Evolutionary conservation across 2,888 invertebrate species (phyloP).

Genomic region (Hirudinaria manillensis): DNA sequence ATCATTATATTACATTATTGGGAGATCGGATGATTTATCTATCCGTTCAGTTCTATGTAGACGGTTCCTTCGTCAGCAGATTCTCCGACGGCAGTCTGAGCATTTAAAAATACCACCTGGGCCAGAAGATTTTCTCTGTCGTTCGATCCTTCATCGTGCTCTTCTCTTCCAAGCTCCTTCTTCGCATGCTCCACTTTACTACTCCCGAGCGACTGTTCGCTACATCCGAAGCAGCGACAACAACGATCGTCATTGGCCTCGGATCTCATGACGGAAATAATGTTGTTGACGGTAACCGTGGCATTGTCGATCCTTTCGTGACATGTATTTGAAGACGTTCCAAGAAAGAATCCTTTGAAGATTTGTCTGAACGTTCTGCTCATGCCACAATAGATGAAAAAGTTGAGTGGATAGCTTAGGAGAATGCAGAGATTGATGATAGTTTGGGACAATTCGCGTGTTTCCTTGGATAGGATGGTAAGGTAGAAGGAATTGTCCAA

Average conservation of each 20-base stretch:
- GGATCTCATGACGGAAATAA: neutral
- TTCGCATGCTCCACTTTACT: neutral
- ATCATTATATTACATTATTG: too few relatives aligned
- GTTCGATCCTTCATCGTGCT: neutral
- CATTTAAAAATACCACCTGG: neutral
- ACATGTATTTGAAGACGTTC: neutral
- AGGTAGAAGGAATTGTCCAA: conserved; percentile 55
- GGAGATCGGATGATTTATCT: too few relatives aligned
- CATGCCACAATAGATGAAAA: conserved; percentile 93
- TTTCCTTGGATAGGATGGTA: conserved; percentile 5
- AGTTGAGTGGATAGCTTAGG: conserved; percentile 83
- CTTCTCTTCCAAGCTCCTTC: neutral
- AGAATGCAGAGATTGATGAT: conserved; percentile 86
- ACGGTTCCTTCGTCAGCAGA: neutral
- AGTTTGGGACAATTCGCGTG: conserved; percentile 41
- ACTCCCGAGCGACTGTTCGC: neutral
- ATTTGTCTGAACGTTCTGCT: conserved; percentile 86
- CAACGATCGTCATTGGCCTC: neutral
- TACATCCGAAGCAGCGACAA: neutral
- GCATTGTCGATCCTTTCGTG: neutral
- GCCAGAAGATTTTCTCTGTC: conserved; percentile 7
- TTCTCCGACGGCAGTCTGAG: neutral
- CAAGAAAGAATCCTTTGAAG: conserved; percentile 64
- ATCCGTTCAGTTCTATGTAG: conserved; percentile 4
- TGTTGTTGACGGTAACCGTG: neutral